Evolutionary conservation across 2,797 vertebrate genomes (phyloP), one percentile per base, ranked within the genome.

Genomic region (Lophius americanus): DNA sequence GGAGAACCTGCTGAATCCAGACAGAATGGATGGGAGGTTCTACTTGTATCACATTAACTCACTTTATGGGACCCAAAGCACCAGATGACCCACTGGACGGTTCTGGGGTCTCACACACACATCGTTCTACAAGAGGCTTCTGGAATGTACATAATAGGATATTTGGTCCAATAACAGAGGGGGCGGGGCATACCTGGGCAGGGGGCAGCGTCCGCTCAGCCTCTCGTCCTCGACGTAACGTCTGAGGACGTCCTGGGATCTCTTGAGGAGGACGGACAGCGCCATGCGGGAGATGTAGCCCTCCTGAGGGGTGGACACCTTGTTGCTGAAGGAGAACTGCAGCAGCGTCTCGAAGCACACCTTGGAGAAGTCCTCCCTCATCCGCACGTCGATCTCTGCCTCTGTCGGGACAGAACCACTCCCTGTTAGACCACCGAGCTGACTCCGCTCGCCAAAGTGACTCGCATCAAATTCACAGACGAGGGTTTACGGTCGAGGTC

Each of bases 241-340:
- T 38, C 93, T 92, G 3, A 99, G 91, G 9, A 99, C 96, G 46
- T 99, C 97, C 89, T 99, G 98, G 44, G 97, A 97, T 68, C 98
- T 91, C 87, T 97, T 96, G 76, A 99, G 92, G 57, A 99, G 96
- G 78, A 98, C 97, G 0, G 97, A 96, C 47, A 99, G 97, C 0
- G 98, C 98, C 97, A 99, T 97, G 60, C 98, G 95, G 13, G 98
- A 99, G 91, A 99, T 99, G 89, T 98, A 98, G 70, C 98, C 98
- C 93, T 99, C 98, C 89, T 99, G 97, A n/a, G 98, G 97, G n/a
- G 96, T 99, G 70, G 96, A 95, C 75, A 96, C 96, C 92, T 97
- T 98, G 92, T 98, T 98, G 94, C 98, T 99, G 92, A 99, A 99
- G 82, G 98, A 99, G 89, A 98, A 99, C 93, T 99, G 98, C 43